phyloP scores from a whole-genome alignment of 2,888 invertebrate genomes.

The Melinopterus prodromus region DNA sequence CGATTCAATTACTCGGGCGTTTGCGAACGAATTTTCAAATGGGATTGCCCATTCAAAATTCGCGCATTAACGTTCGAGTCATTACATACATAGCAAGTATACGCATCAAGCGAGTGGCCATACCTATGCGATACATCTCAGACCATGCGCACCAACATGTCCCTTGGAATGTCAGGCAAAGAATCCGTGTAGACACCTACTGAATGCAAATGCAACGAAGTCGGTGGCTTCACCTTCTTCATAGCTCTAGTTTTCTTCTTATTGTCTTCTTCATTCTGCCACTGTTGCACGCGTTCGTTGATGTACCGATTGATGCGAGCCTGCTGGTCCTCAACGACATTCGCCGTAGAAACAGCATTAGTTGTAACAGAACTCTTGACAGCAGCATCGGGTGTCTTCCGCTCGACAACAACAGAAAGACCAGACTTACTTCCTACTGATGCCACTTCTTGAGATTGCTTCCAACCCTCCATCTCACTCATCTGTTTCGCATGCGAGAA shows the following conservation, averaged over 20 bases:
- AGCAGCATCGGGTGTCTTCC: neutral
- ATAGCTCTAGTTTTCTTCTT: neutral
- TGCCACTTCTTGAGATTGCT: neutral
- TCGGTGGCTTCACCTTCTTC: neutral
- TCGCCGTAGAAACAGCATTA: neutral
- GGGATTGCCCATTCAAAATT: neutral
- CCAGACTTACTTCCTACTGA: neutral
- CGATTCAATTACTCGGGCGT: neutral
- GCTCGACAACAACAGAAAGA: neutral
- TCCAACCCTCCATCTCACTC: neutral
- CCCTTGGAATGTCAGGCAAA: neutral
- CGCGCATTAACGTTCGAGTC: neutral
- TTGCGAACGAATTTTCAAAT: neutral
- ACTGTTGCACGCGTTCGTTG: neutral
- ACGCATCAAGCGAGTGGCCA: neutral
- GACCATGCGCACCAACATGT: neutral
- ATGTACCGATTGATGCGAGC: neutral
- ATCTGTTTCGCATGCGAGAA: neutral
- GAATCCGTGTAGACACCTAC: neutral
- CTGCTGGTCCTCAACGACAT: neutral
- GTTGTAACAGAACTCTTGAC: neutral
- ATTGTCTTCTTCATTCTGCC: neutral
- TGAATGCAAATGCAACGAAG: neutral
- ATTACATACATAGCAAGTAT: neutral
- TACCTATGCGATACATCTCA: neutral